Evolutionary conservation across 1,140 invertebrate genomes (phyloP).

Genomic region (Phocides pigmalion): DNA sequence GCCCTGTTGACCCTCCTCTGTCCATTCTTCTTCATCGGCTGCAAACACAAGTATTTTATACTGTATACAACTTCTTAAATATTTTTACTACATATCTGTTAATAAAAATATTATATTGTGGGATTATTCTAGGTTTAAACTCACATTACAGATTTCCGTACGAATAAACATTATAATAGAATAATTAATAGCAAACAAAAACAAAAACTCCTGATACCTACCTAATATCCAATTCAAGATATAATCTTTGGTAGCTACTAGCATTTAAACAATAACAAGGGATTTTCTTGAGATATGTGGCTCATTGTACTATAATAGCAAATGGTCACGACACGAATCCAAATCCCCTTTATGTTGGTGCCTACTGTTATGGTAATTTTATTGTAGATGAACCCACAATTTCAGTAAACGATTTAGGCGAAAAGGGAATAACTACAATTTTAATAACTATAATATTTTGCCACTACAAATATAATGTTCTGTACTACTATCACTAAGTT

Average conservation of each 20-base stretch:
- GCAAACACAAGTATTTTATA: slow-evolving; percentile 42
- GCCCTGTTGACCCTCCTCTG: slow-evolving; percentile 40
- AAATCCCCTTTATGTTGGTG: slow-evolving; percentile 47
- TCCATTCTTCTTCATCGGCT: slow-evolving; percentile 76
- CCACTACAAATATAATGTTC: background rate
- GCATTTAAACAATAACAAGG: slow-evolving; percentile 43
- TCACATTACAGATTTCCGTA: too few species aligned
- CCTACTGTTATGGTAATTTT: slow-evolving; percentile 66
- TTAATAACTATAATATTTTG: slow-evolving; percentile 9
- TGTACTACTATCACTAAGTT: too few species aligned
- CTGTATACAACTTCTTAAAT: too few species aligned
- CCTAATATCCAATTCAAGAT: slow-evolving; percentile 14
- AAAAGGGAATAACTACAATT: background rate
- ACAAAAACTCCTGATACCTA: background rate
- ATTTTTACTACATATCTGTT: too few species aligned
- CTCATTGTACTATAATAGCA: slow-evolving; percentile 49
- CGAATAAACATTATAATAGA: too few species aligned
- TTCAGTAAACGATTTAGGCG: slow-evolving; percentile 46
- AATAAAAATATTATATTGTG: too few species aligned
- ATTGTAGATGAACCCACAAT: slow-evolving; percentile 52
- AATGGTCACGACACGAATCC: slow-evolving; percentile 44
- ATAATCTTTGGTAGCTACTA: slow-evolving; percentile 18
- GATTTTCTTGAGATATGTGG: slow-evolving; percentile 51
- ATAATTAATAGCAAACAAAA: too few species aligned
- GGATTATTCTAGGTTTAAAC: too few species aligned